These are phyloP conservation scores for Pogonus chalceus DNA, from an alignment of 1,140 invertebrate species.

Conservation along the genomic window DNA sequence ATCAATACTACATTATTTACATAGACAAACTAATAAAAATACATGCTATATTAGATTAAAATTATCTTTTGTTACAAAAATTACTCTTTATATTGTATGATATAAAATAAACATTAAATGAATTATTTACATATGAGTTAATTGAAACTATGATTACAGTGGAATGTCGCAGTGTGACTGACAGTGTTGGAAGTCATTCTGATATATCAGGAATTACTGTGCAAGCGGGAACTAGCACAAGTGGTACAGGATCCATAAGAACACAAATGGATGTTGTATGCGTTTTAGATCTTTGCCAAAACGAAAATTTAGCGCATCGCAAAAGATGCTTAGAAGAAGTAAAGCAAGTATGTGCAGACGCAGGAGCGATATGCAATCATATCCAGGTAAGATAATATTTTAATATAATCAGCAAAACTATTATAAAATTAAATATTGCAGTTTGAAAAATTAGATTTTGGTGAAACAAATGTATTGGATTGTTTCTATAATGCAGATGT, in stretches of 20 bases:
- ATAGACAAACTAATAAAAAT: no score
- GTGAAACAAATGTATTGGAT: slow-evolving; percentile 73
- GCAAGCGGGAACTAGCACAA: slow-evolving; percentile 35
- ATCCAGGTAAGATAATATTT: slow-evolving; percentile 54
- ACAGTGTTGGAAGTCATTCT: slow-evolving; percentile 60
- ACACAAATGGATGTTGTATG: slow-evolving; percentile 83
- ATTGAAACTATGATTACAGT: slow-evolving; percentile 2
- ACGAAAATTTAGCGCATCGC: slow-evolving; percentile 57
- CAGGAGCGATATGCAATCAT: slow-evolving; percentile 72
- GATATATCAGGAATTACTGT: slow-evolving; percentile 58
- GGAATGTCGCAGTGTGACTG: slow-evolving; percentile 53
- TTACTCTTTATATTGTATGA: no score
- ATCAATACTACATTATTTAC: no score
- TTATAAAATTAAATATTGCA: slow-evolving; percentile 34
- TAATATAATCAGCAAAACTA: slow-evolving; percentile 5
- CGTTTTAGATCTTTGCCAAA: slow-evolving; percentile 68
- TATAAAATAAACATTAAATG: no score
- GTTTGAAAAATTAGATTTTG: slow-evolving; percentile 82
- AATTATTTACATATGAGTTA: no score
- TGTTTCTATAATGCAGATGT: slow-evolving; percentile 96
- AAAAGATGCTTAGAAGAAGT: slow-evolving; percentile 78
- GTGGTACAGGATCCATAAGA: slow-evolving; percentile 26
- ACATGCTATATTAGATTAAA: no score
- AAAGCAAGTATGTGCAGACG: slow-evolving; percentile 62
- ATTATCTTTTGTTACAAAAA: no score